These are phyloP conservation scores for Cotesia glomerata DNA, from an alignment of 1,140 invertebrate genomes.

Conservation along the genomic window DNA sequence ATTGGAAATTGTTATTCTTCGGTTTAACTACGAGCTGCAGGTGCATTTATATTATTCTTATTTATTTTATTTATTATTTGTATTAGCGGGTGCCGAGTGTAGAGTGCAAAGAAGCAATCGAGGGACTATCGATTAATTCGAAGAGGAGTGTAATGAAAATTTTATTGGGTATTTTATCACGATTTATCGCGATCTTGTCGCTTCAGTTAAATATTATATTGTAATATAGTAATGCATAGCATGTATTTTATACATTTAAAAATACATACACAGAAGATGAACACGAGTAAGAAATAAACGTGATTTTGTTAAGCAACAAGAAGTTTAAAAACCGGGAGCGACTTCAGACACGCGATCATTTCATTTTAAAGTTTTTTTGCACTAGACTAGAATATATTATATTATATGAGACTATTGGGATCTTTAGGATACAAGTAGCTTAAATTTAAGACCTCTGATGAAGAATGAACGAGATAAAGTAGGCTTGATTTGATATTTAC, in stretches of 20 bases:
- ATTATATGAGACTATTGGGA: not conserved
- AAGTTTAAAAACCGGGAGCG: not conserved
- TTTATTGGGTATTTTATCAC: not conserved
- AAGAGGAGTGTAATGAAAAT: not conserved
- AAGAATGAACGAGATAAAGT: too few species aligned
- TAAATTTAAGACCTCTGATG: too few species aligned
- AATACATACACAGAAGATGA: not conserved
- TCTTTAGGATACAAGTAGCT: too few species aligned
- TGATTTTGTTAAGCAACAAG: not conserved
- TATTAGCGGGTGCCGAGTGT: too few species aligned
- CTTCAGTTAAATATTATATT: not conserved
- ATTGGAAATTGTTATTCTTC: too few species aligned
- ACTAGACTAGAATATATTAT: not conserved
- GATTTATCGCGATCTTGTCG: slow-evolving; percentile 1
- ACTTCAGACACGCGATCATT: slow-evolving; percentile 9
- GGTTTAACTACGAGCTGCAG: not conserved
- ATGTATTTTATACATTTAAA: too few species aligned
- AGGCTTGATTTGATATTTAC: too few species aligned
- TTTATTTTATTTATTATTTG: too few species aligned
- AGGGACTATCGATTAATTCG: not conserved
- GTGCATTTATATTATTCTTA: not conserved
- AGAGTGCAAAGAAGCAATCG: not conserved
- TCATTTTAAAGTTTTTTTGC: not conserved
- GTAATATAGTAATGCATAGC: too few species aligned
- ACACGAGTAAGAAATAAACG: not conserved